Conservation (phyloP, 1,140 invertebrate species). For the Drosophila grimshawi region DNA sequence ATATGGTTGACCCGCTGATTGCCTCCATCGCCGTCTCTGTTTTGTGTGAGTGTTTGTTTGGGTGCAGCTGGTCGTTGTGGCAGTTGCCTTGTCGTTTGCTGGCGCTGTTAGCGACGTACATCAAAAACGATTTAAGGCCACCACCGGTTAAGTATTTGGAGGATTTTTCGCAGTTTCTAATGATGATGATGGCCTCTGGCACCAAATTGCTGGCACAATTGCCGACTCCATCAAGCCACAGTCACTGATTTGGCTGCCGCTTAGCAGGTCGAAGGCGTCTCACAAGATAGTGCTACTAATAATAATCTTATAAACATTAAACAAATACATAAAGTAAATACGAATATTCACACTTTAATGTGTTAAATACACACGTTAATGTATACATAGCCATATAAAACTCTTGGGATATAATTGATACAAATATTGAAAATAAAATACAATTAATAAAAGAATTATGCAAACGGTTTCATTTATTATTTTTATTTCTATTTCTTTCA, state of each 20-base stretch:
- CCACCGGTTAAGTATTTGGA: conserved; percentile 56
- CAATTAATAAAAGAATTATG: not conserved
- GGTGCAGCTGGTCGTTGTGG: conserved; percentile 23
- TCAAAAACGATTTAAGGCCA: conserved; percentile 77
- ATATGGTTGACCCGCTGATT: conserved; percentile 15
- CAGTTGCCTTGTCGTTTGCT: conserved; percentile 30
- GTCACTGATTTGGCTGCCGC: not conserved
- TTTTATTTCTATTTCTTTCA: not conserved
- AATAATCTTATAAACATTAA: conserved; percentile 15
- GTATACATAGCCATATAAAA: too few species aligned
- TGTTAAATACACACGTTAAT: not conserved
- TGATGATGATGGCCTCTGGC: conserved; percentile 63
- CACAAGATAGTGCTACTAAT: conserved; percentile 27
- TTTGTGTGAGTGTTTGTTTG: not conserved
- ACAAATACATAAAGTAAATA: not conserved
- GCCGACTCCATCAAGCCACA: conserved; percentile 29
- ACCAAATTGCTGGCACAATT: conserved; percentile 46
- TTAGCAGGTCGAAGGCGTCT: conserved; percentile 37
- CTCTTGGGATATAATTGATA: not conserved
- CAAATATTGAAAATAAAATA: not conserved
- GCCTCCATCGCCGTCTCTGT: not conserved
- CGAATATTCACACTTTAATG: conserved; percentile 11
- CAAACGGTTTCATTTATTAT: too few species aligned
- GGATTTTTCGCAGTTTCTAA: conserved; percentile 75
- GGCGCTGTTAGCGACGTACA: conserved; percentile 46